phyloP scores from a whole-genome alignment of 2,797 vertebrate genomes.

The Harpagifer antarcticus region DNA sequence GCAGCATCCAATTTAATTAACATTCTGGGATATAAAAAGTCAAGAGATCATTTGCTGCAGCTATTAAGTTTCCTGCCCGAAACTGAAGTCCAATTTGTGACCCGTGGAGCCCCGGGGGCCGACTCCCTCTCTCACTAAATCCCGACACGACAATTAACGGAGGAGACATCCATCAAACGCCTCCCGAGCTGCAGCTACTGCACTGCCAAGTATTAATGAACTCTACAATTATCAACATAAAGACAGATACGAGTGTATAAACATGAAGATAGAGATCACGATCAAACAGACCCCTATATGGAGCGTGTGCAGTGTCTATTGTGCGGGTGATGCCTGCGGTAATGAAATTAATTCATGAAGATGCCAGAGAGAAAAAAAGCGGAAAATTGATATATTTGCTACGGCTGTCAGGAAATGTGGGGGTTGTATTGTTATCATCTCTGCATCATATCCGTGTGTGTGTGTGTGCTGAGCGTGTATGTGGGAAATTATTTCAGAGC shows the following conservation, averaged over 20 bases:
- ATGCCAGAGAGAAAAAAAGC: constrained; percentile 34
- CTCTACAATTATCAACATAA: constrained; percentile 31
- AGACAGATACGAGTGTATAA: constrained; percentile 22
- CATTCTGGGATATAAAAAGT: constrained; percentile 41
- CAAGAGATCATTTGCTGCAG: constrained; percentile 41
- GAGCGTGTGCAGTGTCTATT: constrained; percentile 1
- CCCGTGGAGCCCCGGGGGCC: constrained; percentile 24
- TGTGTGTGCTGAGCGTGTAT: background rate
- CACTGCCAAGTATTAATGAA: constrained; percentile 43
- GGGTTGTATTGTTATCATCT: constrained; percentile 25
- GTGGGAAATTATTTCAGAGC: constrained; percentile 46
- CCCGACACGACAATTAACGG: constrained; percentile 48
- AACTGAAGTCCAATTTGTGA: constrained; percentile 61
- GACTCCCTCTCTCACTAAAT: constrained; percentile 19
- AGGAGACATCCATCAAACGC: constrained; percentile 48
- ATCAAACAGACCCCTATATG: constrained; percentile 21
- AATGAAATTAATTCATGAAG: constrained; percentile 49
- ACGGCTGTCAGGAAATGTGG: constrained; percentile 41
- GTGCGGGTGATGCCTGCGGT: constrained; percentile 11
- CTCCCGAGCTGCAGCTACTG: constrained; percentile 1
- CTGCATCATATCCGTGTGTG: constrained; percentile 15
- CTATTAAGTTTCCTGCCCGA: constrained; percentile 48
- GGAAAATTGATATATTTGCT: constrained; percentile 59
- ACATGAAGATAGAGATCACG: constrained; percentile 20
- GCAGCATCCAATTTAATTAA: constrained; percentile 61